phyloP scores from a whole-genome alignment of 2,113 vertebrate species.

The Zosterops borbonicus region DNA sequence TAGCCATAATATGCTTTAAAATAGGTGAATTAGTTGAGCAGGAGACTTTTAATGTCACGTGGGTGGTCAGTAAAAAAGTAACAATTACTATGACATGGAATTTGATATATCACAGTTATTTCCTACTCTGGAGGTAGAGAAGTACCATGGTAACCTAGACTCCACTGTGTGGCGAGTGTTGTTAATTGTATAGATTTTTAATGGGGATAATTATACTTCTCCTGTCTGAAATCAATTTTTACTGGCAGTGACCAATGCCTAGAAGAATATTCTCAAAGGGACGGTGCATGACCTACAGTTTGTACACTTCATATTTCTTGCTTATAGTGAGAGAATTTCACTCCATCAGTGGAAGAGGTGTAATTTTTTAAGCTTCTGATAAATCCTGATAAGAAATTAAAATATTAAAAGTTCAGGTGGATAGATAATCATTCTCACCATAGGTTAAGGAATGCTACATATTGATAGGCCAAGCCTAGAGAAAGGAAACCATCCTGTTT shows the following conservation, averaged over 20 bases:
- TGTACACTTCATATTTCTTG: not conserved
- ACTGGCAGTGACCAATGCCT: slow-evolving; percentile 25
- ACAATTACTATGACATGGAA: slow-evolving; percentile 51
- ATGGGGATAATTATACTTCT: slow-evolving; percentile 27
- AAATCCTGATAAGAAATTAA: not conserved
- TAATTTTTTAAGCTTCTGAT: not conserved
- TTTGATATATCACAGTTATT: slow-evolving; percentile 37
- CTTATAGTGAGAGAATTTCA: not conserved
- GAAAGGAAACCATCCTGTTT: not conserved
- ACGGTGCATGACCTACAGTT: not conserved
- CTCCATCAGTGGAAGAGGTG: not conserved
- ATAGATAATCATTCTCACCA: not conserved
- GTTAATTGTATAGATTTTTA: slow-evolving; percentile 37
- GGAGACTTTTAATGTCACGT: slow-evolving; percentile 48
- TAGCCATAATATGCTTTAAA: slow-evolving; percentile 48
- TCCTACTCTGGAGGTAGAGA: slow-evolving; percentile 4
- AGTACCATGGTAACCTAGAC: slow-evolving; percentile 55
- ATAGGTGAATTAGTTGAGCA: slow-evolving; percentile 53
- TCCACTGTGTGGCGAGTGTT: slow-evolving; percentile 11
- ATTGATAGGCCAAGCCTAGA: not conserved
- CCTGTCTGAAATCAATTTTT: slow-evolving; percentile 23
- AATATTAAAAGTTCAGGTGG: not conserved
- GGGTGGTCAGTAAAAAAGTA: slow-evolving; percentile 51
- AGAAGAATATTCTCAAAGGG: not conserved
- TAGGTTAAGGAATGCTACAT: not conserved